These are phyloP conservation scores for Eurystomus glaucurus DNA, from an alignment of 2,797 vertebrate species.

Conservation along the genomic window DNA sequence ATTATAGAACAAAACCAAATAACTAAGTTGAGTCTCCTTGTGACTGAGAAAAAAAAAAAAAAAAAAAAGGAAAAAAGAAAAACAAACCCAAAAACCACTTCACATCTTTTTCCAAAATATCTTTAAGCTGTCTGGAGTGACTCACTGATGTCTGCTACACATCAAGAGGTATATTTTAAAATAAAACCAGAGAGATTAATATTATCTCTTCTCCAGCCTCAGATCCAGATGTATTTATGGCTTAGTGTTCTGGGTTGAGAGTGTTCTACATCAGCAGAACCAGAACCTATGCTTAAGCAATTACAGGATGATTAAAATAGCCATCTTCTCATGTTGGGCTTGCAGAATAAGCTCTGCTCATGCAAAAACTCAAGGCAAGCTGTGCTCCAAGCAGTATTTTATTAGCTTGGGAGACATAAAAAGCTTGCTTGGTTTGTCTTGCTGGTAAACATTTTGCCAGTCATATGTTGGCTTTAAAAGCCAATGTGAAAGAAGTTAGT, in stretches of 20 bases:
- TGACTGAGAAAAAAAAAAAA: not conserved
- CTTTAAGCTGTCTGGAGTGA: slow-evolving; percentile 48
- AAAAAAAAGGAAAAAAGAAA: not conserved
- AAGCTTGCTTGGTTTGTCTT: slow-evolving; percentile 9
- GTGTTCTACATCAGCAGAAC: slow-evolving; percentile 60
- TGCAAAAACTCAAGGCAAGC: slow-evolving; percentile 7
- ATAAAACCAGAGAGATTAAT: slow-evolving; percentile 41
- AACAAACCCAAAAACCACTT: not conserved
- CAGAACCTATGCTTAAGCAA: slow-evolving; percentile 66
- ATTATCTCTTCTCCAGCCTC: slow-evolving; percentile 18
- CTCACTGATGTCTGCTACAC: slow-evolving; percentile 14
- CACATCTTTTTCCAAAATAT: slow-evolving; percentile 55
- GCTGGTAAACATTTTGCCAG: not conserved
- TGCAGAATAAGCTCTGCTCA: not conserved
- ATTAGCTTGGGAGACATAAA: slow-evolving; percentile 39
- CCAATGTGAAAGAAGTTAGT: not conserved
- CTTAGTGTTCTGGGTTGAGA: slow-evolving; percentile 50
- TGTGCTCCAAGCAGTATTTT: slow-evolving; percentile 24
- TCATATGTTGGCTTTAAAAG: not conserved
- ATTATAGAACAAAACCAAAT: slow-evolving; percentile 13
- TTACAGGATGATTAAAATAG: slow-evolving; percentile 70
- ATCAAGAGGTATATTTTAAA: slow-evolving; percentile 36
- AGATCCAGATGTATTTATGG: slow-evolving; percentile 58
- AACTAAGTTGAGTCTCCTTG: not conserved
- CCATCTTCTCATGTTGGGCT: slow-evolving; percentile 20